phyloP scores from a whole-genome alignment of 23 tunicate genomes.

The Clavelina lepadiformis region DNA sequence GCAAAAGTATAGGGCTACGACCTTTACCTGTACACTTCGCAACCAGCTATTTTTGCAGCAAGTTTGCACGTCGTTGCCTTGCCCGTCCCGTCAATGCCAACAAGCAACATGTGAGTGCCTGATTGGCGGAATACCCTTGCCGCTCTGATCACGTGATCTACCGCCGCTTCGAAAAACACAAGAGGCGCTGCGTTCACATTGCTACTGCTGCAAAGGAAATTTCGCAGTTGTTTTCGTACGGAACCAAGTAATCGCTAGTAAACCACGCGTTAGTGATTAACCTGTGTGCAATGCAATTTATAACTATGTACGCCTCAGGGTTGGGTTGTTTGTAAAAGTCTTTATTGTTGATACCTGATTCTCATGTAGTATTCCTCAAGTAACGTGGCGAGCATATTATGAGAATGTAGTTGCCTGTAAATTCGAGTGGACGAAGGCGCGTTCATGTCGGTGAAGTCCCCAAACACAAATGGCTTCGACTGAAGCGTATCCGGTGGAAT shows the following conservation, averaged over 20 bases:
- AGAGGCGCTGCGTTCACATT: conserved; percentile 61
- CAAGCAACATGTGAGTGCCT: conserved; percentile 72
- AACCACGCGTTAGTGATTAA: too few species aligned
- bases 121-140: conserved; percentile 81
- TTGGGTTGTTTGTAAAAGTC: too few species aligned
- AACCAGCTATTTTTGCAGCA: conserved; percentile 73
- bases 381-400: conserved; percentile 46
- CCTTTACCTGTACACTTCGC: conserved; percentile 68
- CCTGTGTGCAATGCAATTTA: too few species aligned
- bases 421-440: conserved; percentile 55
- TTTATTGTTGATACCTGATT: conserved; percentile 28
- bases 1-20: too few species aligned
- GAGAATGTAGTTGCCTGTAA: conserved; percentile 59
- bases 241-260: too few species aligned
- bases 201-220: conserved; percentile 38
- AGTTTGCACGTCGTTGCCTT: conserved; percentile 85
- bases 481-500: conserved; percentile 59
- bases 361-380: conserved; percentile 92
- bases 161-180: conserved; percentile 82
- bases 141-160: conserved; percentile 87
- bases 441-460: conserved; percentile 82
- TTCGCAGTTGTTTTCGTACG: too few species aligned
- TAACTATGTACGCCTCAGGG: too few species aligned
- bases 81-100: conserved; percentile 92
- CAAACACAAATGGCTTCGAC: conserved; percentile 54